Percentiles rank a stretch among this genome's conserved stretches.
phyloP scores from a whole-genome alignment of 2,888 invertebrate genomes.

The Seladonia tumulorum region DNA sequence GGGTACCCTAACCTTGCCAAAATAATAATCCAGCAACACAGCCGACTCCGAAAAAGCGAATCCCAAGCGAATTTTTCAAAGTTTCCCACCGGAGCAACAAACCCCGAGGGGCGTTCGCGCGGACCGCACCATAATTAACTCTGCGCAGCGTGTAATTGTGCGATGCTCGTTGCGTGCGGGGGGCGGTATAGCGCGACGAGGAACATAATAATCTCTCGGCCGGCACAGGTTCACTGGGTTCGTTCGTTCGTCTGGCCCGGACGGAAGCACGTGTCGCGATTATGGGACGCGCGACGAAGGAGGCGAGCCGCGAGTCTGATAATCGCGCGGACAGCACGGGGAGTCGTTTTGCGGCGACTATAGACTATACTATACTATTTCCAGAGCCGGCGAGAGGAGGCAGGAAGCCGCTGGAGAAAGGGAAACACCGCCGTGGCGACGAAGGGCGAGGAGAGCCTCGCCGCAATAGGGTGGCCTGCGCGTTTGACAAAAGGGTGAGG shows the following conservation, averaged over 20 bases:
- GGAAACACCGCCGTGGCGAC: slow-evolving; percentile 35
- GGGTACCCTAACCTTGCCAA: not conserved
- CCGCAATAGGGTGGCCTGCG: slow-evolving; percentile 59
- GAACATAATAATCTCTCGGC: not conserved
- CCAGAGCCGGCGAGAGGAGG: slow-evolving; percentile 57
- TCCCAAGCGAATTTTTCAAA: not conserved
- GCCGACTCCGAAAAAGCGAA: not conserved
- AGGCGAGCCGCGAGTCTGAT: slow-evolving; percentile 41
- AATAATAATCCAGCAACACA: not conserved
- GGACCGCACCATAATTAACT: not conserved
- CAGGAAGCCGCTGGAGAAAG: slow-evolving; percentile 49
- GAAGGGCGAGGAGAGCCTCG: slow-evolving; percentile 27
- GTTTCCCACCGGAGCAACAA: not conserved
- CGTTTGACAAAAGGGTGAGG: slow-evolving; percentile 56
- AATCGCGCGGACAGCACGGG: slow-evolving; percentile 61
- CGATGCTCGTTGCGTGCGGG: not conserved
- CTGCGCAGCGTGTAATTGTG: not conserved
- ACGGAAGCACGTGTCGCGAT: slow-evolving; percentile 46
- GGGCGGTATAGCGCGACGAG: not conserved
- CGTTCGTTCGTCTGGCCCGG: not conserved
- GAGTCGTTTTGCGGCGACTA: slow-evolving; percentile 61
- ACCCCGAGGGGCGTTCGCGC: not conserved
- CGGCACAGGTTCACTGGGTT: not conserved
- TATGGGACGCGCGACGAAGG: slow-evolving; percentile 17
- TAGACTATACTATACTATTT: slow-evolving; percentile 58